Conservation (phyloP, 2,113 vertebrate species). For the Eurystomus gularis region DNA sequence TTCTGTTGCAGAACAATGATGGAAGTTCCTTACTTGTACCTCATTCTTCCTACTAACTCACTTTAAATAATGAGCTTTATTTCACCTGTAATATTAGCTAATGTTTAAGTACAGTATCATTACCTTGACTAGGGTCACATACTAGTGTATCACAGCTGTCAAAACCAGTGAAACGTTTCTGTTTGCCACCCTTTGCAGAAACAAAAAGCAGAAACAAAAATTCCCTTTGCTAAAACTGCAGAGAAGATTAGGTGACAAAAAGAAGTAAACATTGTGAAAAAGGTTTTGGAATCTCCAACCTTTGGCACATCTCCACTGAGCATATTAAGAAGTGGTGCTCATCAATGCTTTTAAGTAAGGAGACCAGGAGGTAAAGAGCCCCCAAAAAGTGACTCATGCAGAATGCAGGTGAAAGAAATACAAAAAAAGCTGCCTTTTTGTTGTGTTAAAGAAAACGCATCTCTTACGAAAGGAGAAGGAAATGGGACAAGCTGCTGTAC, state of each 20-base stretch:
- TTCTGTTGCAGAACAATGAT: not conserved
- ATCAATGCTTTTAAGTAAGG: not conserved
- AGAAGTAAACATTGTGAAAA: not conserved
- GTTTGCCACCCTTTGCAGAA: not conserved
- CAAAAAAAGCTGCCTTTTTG: not conserved
- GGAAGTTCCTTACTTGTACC: not conserved
- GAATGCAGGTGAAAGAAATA: rapidly evolving
- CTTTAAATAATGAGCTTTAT: not conserved
- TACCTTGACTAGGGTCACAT: not conserved
- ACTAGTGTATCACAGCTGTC: not conserved
- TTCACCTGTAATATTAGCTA: not conserved
- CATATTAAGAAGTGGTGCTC: not conserved
- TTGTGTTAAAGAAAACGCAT: not conserved
- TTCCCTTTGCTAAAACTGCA: not conserved
- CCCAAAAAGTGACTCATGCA: not conserved
- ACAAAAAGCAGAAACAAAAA: not conserved
- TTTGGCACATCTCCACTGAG: not conserved
- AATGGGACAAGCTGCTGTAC: not conserved
- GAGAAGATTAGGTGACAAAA: not conserved
- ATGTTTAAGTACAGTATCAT: not conserved
- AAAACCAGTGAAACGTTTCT: not conserved
- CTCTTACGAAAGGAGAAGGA: not conserved
- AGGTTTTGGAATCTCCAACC: not conserved
- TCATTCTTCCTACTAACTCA: not conserved
- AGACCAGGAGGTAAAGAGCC: not conserved